Evolutionary conservation across 2,888 invertebrate genomes (phyloP).

Genomic region (Muscina levida): DNA sequence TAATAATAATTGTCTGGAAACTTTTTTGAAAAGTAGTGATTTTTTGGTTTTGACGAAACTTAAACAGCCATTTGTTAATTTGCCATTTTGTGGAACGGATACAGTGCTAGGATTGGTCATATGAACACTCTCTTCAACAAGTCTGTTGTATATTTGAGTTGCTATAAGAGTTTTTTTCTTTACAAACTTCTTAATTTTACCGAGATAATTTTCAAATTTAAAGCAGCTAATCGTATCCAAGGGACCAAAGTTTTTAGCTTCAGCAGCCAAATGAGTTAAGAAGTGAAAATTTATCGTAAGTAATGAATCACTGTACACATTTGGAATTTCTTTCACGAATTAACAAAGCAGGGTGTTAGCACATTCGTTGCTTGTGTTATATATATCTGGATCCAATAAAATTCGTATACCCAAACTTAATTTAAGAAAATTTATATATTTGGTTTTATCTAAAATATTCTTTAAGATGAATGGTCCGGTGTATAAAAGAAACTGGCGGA

Average conservation of each 20-base stretch:
- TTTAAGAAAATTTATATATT: constrained; percentile 48
- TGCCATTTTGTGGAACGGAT: constrained; percentile 29
- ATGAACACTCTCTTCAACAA: constrained; percentile 34
- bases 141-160: constrained; percentile 44
- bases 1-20: constrained; percentile 38
- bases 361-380: constrained; percentile 28
- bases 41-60: constrained; percentile 39
- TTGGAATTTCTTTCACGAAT: constrained; percentile 43
- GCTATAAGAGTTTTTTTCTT: constrained; percentile 8
- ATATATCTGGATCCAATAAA: constrained; percentile 25
- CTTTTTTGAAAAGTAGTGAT: constrained; percentile 38
- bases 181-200: constrained; percentile 11
- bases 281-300: constrained; percentile 50
- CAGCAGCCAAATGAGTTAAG: constrained; percentile 43
- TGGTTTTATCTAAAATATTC: constrained; percentile 33
- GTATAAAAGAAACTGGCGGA: constrained; percentile 47
- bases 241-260: constrained; percentile 34
- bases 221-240: constrained; percentile 46
- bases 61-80: constrained; percentile 38
- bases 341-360: constrained; percentile 38
- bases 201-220: constrained; percentile 41
- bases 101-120: constrained; percentile 9
- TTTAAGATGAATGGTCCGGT: constrained; percentile 43
- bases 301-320: constrained; percentile 32
- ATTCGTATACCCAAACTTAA: constrained; percentile 43